phyloP scores from a whole-genome alignment of 2,888 invertebrate species.

The Sphecodes monilicornis region DNA sequence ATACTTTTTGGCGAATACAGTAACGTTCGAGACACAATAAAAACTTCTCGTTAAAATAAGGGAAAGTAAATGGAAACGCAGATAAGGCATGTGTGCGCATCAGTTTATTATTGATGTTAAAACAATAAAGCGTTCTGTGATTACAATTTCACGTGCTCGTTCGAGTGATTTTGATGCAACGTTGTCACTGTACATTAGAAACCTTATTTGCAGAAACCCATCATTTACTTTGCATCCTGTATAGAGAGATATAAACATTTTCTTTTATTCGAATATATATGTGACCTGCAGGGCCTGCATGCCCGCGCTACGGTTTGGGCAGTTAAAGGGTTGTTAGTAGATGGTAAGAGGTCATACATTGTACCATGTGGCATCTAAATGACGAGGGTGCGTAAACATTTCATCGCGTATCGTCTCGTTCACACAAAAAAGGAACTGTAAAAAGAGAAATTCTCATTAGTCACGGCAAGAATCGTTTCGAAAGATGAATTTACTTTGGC shows the following conservation, averaged over 20 bases:
- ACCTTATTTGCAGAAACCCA: not conserved
- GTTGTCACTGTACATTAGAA: not conserved
- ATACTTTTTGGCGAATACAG: not conserved
- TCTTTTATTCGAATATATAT: constrained; percentile 51
- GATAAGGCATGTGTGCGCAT: constrained; percentile 7
- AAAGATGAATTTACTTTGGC: not conserved
- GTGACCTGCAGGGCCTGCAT: constrained; percentile 55
- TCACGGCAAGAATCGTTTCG: not conserved
- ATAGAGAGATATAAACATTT: constrained; percentile 31
- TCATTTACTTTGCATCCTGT: constrained; percentile 48
- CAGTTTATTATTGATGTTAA: not conserved
- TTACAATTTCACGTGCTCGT: not conserved
- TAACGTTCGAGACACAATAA: not conserved
- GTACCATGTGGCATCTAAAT: constrained; percentile 33
- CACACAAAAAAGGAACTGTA: not conserved
- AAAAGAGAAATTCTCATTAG: not conserved
- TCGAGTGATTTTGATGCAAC: constrained; percentile 2
- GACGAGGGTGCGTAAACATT: constrained; percentile 24
- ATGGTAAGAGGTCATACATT: constrained; percentile 50
- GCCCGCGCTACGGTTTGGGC: constrained; percentile 49
- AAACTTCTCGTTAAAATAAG: not conserved
- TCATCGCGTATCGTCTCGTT: not conserved
- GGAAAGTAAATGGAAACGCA: constrained; percentile 11
- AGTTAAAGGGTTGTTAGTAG: constrained; percentile 47
- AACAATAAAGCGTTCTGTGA: constrained; percentile 5